Conservation (phyloP, 1,140 invertebrate species). For the Drosophila navojoa region DNA sequence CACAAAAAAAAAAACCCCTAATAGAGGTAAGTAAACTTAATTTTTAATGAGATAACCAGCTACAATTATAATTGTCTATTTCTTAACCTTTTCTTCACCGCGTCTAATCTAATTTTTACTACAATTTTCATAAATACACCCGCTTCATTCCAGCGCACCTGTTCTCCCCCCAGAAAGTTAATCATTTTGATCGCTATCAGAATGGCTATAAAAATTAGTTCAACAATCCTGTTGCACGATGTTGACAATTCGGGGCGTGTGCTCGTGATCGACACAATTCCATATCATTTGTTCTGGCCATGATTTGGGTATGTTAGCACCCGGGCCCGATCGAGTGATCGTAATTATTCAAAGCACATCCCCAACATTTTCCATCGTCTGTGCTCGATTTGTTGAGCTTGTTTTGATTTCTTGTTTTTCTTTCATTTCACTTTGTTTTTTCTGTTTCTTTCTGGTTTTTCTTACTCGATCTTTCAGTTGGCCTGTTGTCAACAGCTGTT, state of each 20-base stretch:
- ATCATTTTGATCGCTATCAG: background rate
- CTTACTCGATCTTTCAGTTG: slow-evolving; percentile 5
- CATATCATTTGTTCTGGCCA: slow-evolving; percentile 19
- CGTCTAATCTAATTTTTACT: too few species aligned
- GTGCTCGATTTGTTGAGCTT: slow-evolving; percentile 36
- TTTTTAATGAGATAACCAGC: too few species aligned
- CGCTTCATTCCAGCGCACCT: too few species aligned
- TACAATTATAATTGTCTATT: too few species aligned
- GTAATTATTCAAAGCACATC: slow-evolving; percentile 56
- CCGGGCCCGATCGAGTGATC: slow-evolving; percentile 32
- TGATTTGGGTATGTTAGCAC: slow-evolving; percentile 45
- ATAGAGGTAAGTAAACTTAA: too few species aligned
- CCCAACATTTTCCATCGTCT: slow-evolving; percentile 9
- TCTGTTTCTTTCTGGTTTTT: slow-evolving; percentile 29
- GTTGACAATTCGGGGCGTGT: slow-evolving; percentile 13
- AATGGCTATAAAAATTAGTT: slow-evolving; percentile 2
- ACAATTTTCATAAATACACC: too few species aligned
- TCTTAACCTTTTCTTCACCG: too few species aligned
- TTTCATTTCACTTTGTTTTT: slow-evolving; percentile 30
- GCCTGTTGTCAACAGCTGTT: slow-evolving; percentile 54
- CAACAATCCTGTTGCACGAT: slow-evolving; percentile 2
- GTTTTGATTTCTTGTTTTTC: slow-evolving; percentile 58
- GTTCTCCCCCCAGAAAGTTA: too few species aligned
- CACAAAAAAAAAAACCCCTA: too few species aligned
- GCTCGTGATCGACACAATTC: slow-evolving; percentile 30